These are phyloP conservation scores for Neocrepidodera transversa DNA, from an alignment of 2,888 invertebrate genomes.

Conservation along the genomic window DNA sequence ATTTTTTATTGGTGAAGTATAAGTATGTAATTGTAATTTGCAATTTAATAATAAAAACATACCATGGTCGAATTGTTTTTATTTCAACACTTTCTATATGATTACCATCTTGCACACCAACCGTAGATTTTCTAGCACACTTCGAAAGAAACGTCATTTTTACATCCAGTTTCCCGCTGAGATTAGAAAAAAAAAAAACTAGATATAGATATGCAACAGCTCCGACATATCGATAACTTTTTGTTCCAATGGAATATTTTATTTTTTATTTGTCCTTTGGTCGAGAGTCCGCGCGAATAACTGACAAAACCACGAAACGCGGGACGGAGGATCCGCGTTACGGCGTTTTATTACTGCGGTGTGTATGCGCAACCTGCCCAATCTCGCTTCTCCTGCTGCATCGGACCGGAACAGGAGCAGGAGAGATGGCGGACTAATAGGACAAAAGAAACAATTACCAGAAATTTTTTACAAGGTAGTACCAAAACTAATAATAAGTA, in stretches of 20 bases:
- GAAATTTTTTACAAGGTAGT: too few relatives aligned
- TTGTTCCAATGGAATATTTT: too few relatives aligned
- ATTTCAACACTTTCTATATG: neutral
- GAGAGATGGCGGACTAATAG: neutral
- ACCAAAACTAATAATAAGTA: too few relatives aligned
- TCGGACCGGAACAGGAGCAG: neutral
- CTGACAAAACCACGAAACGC: neutral
- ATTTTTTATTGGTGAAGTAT: too few relatives aligned
- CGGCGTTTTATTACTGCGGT: neutral
- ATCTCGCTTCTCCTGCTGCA: conserved; percentile 11
- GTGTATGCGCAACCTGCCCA: conserved; percentile 2
- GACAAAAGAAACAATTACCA: too few relatives aligned
- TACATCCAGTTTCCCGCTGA: neutral
- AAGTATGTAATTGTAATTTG: too few relatives aligned
- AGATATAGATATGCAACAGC: neutral
- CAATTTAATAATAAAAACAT: too few relatives aligned
- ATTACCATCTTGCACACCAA: neutral
- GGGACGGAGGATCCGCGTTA: neutral
- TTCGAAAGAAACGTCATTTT: conserved; percentile 23
- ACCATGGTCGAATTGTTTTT: neutral
- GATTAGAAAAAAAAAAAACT: neutral
- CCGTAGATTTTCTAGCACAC: conserved; percentile 16
- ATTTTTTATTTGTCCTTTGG: too few relatives aligned
- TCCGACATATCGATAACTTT: neutral
- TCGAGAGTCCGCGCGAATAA: neutral